Percentiles rank a stretch among this genome's conserved stretches.
Conservation (phyloP, 1,140 invertebrate genomes). For the Drosophila cardini region DNA sequence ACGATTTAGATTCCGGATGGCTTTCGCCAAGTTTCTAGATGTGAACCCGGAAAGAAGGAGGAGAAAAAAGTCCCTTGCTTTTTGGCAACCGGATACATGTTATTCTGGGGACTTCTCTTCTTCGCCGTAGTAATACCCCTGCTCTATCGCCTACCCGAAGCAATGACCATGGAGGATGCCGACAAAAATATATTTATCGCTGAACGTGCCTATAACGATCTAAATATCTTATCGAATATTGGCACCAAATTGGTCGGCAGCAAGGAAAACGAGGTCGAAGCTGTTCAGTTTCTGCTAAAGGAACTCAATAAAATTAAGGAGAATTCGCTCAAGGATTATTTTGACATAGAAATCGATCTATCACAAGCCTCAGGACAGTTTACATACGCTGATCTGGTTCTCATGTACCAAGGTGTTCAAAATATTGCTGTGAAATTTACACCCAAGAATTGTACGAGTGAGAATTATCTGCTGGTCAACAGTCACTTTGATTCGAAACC, state of each 20-base stretch:
- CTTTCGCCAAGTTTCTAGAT: neutral
- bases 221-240: conserved; percentile 88
- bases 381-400: conserved; percentile 90
- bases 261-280: conserved; percentile 87
- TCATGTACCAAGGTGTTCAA: conserved; percentile 88
- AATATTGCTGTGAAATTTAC: conserved; percentile 92
- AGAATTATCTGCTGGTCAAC: conserved; percentile 91
- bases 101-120: conserved; percentile 68
- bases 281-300: conserved; percentile 84
- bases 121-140: conserved; percentile 67
- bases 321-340: conserved; percentile 56
- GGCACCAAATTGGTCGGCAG: conserved; percentile 89
- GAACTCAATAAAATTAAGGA: conserved; percentile 55
- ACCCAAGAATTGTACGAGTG: conserved; percentile 73
- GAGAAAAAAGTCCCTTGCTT: conserved; percentile 48
- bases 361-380: conserved; percentile 89
- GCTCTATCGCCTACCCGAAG: conserved; percentile 59
- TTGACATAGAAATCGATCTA: conserved; percentile 68
- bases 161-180: conserved; percentile 46
- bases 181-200: conserved; percentile 62
- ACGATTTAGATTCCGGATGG: neutral
- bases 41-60: neutral
- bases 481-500: conserved; percentile 97
- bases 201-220: conserved; percentile 79
- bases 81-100: conserved; percentile 57